These are phyloP conservation scores for Rhinolophus sinicus DNA, from an alignment of 2,113 vertebrate species.

Conservation along the genomic window DNA sequence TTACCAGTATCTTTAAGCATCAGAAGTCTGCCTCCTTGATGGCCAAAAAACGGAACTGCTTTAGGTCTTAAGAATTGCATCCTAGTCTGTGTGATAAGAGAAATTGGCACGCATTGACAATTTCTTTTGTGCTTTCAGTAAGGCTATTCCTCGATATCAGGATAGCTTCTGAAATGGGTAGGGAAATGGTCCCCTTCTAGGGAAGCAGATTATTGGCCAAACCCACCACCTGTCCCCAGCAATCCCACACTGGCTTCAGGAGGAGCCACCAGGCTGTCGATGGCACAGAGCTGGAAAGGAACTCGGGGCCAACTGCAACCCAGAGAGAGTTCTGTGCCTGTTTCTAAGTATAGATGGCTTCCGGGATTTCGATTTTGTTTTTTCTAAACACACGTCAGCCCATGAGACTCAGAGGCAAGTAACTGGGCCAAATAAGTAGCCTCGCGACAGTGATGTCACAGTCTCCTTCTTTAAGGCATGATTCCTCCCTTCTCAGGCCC, in stretches of 20 bases:
- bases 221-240: fast-evolving
- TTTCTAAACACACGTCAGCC: constrained; percentile 45
- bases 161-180: neutral
- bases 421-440: neutral
- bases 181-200: neutral
- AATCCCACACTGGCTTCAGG: no score
- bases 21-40: neutral
- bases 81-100: neutral
- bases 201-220: neutral
- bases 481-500: neutral
- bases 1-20: no score
- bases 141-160: neutral
- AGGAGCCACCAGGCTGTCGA: constrained; percentile 14
- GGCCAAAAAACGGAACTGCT: neutral
- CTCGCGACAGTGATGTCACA: neutral
- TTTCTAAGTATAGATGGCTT: constrained; percentile 76
- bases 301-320: neutral
- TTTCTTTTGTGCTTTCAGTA: neutral
- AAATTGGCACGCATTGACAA: fast-evolving
- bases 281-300: neutral
- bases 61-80: neutral
- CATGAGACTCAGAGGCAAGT: neutral
- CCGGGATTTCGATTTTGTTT: constrained; percentile 42
- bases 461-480: neutral
- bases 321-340: neutral